phyloP scores from a whole-genome alignment of 1,140 invertebrate genomes.

The Galleria mellonella region DNA sequence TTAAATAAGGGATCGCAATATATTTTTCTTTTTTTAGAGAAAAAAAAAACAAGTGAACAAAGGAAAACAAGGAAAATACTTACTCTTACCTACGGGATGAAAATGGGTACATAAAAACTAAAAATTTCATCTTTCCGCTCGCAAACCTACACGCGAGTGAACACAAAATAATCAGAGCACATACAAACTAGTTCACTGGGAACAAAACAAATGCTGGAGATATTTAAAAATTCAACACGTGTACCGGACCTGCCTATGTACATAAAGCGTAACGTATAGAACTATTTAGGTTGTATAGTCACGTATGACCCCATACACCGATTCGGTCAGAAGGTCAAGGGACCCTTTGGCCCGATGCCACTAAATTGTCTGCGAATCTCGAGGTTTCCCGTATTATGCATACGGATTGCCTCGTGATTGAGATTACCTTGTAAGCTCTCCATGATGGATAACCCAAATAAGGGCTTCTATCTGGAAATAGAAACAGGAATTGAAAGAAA shows the following conservation, averaged over 20 bases:
- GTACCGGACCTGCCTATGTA: neutral
- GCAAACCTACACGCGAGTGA: too few species aligned
- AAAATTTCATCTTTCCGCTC: too few species aligned
- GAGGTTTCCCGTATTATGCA: conserved; percentile 17
- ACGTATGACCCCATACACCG: neutral
- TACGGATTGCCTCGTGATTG: conserved; percentile 18
- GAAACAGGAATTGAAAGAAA: too few species aligned
- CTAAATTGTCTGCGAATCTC: conserved; percentile 28
- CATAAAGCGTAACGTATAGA: neutral
- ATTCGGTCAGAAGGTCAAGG: conserved; percentile 22
- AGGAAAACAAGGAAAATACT: too few species aligned
- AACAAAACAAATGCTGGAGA: neutral
- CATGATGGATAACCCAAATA: conserved; percentile 7
- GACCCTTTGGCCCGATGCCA: conserved; percentile 20
- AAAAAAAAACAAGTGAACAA: too few species aligned
- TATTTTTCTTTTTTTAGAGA: too few species aligned
- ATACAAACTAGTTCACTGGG: too few species aligned
- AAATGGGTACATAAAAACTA: too few species aligned
- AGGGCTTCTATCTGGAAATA: neutral
- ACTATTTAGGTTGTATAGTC: neutral
- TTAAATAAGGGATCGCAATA: too few species aligned
- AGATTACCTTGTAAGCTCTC: conserved; percentile 23
- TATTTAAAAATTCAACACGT: conserved; percentile 11
- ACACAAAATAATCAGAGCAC: too few species aligned
- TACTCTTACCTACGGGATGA: too few species aligned